Evolutionary conservation across 2,797 vertebrate genomes (phyloP), one percentile per base, ranked within the genome.

Genomic region (Enteromius paludinosus): DNA sequence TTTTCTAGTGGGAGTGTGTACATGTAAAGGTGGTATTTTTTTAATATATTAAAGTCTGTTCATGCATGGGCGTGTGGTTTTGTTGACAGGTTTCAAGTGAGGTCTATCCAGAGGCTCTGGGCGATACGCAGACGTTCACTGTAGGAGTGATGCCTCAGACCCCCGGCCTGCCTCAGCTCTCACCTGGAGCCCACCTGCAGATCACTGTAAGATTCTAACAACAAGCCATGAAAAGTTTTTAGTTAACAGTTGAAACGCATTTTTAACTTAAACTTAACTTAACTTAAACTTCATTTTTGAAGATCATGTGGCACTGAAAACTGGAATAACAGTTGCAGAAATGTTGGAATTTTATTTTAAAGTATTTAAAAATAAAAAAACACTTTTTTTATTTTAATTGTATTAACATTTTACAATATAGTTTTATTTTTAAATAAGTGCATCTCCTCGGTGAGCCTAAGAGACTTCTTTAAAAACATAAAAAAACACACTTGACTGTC

Each of bases 111-210:
- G 90, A 93, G 0, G 5, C 41, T 4, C 93, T 87, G 78, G 90
- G 94, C 10, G 94, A 97, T 25, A 94, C 91, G 33, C 97, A 95
- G 61, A 88, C 93, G 38, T 97, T 99, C 93, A 96, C 95, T 12
- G 92, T 99, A 2, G 96, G 96, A 0, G 94, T 99, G 78, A 90
- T 99, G 45, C 97, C 97, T 0, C 95, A 97, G 83, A 89, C 86
- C 0, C 95, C 94, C 0, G 94, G 93, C 1, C 93, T 95, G n/a
- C 95, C 96, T 0, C 93, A 93, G 87, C 94, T 97, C 35, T 95
- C 94, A 52, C 91, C 92, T 0, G 95, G 95, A 88, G 94, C 96
- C 14, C 95, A 96, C 74, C 93, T 99, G 5, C 98, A 98, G 87
- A 94, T 98, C 94, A 96, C 96, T 11, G 98, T 99, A 93, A 96